phyloP scores from a whole-genome alignment of 2,888 invertebrate species.

The Scaptomyza polygonia region DNA sequence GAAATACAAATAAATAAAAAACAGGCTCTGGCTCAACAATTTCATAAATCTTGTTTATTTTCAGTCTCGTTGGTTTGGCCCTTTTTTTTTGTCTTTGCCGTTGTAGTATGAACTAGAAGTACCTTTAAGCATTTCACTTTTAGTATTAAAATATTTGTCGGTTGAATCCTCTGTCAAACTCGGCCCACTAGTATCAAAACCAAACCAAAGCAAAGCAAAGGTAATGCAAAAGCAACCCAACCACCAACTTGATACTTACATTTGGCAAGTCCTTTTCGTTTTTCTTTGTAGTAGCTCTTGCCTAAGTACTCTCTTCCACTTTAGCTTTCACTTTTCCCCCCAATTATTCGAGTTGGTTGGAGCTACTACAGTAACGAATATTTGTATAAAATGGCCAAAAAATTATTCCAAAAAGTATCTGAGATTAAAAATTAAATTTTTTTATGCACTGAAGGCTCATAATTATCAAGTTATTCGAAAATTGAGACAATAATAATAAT shows the following conservation, averaged over 20 bases:
- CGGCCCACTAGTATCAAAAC: too few species aligned
- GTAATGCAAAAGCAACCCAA: conserved; percentile 5
- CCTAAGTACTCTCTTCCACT: not conserved
- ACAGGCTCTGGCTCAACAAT: conserved; percentile 33
- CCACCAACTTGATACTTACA: conserved; percentile 26
- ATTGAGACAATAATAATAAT: too few species aligned
- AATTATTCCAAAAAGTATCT: too few species aligned
- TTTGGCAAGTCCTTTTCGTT: conserved; percentile 15
- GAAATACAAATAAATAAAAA: not conserved
- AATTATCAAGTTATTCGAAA: too few species aligned
- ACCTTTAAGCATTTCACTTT: conserved; percentile 36
- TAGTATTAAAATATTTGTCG: conserved; percentile 51
- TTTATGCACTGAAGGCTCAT: too few species aligned
- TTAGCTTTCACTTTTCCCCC: not conserved
- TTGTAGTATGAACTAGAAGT: not conserved
- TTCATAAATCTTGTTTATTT: conserved; percentile 50
- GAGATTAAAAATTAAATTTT: too few species aligned
- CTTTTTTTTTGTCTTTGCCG: conserved; percentile 55
- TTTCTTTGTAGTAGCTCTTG: not conserved
- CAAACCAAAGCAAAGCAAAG: not conserved
- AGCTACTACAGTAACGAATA: not conserved
- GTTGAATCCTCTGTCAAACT: conserved; percentile 1
- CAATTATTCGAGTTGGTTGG: not conserved
- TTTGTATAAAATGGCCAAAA: not conserved
- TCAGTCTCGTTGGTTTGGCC: conserved; percentile 8